Base-by-base conservation (phyloP, 2,113 vertebrate genomes). In the Serilophus lunatus region DNA sequence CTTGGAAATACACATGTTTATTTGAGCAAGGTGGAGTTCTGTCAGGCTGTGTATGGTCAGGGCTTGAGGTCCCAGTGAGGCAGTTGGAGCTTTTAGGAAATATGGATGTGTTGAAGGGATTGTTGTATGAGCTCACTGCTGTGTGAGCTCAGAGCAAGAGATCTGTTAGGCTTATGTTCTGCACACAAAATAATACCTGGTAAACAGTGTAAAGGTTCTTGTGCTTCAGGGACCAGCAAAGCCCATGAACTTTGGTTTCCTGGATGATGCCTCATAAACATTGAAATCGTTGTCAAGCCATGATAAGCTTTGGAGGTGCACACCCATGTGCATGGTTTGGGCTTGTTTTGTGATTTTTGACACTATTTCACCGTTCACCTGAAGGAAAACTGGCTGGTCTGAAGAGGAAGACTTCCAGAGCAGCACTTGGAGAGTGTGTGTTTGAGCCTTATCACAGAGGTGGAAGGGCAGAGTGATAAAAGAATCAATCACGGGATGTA, bases 251-350 rank as follows among this genome's bases (percentile, higher is more conserved):
- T 47, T 45, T 89, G n/a, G 5, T 56, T 57, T 70, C 24, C 70
- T 57, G 42, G 26, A 22, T 80, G 35, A 16, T 50, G 29, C 54
- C 35, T 63, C 1, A 10, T 47, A 69, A 88, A 45, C 33, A 64
- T 74, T 74, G 9, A 26, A 12, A 38, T 10, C 26, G 16, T 56
- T 82, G 72, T 59, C 61, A 56, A 6, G 7, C 8, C 3, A 2
- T 5, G 29, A 9, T 51, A 45, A 45, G 35, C 36, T 11, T 3
- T 61, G 60, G 68, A 35, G 42, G 29, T n/a, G 3, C 10, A 26
- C 5, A 2, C 14, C 49, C 28, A 3, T 0, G 0, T 36, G 40
- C 3, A 1, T 18, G 35, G 16, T 38, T 91, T 65, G 11, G 66
- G 28, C 61, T 96, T 53, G 50, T 28, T 90, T 40, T 51, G 31